phyloP scores from a whole-genome alignment of 2,797 vertebrate species.

The Craterocephalus amniculus region DNA sequence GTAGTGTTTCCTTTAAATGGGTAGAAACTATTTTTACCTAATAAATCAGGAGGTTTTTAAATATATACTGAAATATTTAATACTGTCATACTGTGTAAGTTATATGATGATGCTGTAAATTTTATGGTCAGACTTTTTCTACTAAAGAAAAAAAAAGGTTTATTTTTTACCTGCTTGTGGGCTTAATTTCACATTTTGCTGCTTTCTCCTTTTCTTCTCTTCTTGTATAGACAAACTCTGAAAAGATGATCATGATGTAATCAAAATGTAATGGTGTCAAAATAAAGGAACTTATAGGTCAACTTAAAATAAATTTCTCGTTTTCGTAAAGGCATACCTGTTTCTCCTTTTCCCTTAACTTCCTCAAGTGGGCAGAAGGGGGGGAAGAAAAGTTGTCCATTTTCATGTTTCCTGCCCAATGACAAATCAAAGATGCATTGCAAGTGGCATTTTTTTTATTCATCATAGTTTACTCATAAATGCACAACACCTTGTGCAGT shows the following conservation, averaged over 20 bases:
- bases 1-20: too few species aligned
- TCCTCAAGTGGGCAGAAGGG: conserved; percentile 67
- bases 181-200: conserved; percentile 86
- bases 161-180: conserved; percentile 87
- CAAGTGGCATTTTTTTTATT: not conserved
- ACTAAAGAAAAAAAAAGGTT: not conserved
- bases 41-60: too few species aligned
- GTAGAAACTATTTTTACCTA: too few species aligned
- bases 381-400: conserved; percentile 60
- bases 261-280: not conserved
- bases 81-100: not conserved
- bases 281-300: not conserved
- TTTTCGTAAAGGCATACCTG: conserved; percentile 53
- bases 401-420: conserved; percentile 67
- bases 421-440: conserved; percentile 5
- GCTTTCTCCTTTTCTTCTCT: conserved; percentile 89
- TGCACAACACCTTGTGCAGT: not conserved
- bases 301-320: not conserved
- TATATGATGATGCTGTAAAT: not conserved
- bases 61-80: too few species aligned
- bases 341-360: conserved; percentile 74
- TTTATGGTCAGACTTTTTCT: not conserved
- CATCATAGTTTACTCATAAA: not conserved
- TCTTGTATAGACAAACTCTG: conserved; percentile 68
- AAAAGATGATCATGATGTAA: not conserved